Evolutionary conservation across 2,888 invertebrate species (phyloP).

Genomic region (Torymus texanus): DNA sequence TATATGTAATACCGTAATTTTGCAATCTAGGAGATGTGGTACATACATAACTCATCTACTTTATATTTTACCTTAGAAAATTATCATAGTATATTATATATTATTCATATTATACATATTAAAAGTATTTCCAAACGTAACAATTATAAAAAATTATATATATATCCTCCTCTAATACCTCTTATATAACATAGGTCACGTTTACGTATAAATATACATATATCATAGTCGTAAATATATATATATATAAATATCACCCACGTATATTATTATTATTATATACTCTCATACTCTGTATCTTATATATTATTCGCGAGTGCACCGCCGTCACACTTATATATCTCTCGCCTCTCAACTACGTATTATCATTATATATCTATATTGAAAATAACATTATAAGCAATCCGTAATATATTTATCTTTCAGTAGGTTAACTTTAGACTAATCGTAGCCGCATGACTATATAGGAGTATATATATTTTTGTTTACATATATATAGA

Average conservation of each 20-base stretch:
- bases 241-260: constrained; percentile 24
- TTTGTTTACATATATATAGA: constrained; percentile 41
- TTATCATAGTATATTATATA: constrained; percentile 41
- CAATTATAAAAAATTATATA: not conserved
- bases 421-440: constrained; percentile 54
- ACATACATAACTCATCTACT: constrained; percentile 1
- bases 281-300: constrained; percentile 28
- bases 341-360: constrained; percentile 4
- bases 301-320: constrained; percentile 36
- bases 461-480: constrained; percentile 38
- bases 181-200: constrained; percentile 26
- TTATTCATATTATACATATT: constrained; percentile 13
- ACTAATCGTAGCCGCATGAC: constrained; percentile 58
- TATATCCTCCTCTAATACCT: constrained; percentile 34
- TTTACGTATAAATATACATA: constrained; percentile 15
- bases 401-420: constrained; percentile 18
- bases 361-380: constrained; percentile 15
- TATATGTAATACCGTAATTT: constrained; percentile 30
- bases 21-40: constrained; percentile 10
- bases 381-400: constrained; percentile 32
- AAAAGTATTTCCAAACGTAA: constrained; percentile 33
- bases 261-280: not conserved
- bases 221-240: constrained; percentile 42
- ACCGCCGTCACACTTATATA: constrained; percentile 42
- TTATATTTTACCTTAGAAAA: constrained; percentile 33